A percentile compares a stretch with the other conserved stretches of the same genome.
phyloP scores from a whole-genome alignment of 1,140 invertebrate species.

The Rhynchophorus ferrugineus region DNA sequence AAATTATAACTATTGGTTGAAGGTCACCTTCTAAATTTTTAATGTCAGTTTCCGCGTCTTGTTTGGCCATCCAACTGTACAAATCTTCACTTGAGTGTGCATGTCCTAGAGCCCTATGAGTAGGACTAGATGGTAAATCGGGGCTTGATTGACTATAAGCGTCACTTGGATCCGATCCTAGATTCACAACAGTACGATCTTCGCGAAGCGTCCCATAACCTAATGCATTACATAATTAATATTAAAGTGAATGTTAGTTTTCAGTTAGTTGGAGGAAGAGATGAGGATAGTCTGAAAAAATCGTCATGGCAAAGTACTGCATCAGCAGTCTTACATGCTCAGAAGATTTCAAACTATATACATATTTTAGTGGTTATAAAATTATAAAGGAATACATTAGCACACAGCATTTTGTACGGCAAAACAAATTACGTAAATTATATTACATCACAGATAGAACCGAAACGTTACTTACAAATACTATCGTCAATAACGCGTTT shows the following conservation, averaged over 20 bases:
- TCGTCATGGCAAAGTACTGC: too few species aligned
- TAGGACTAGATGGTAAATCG: conserved; percentile 41
- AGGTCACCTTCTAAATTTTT: conserved; percentile 25
- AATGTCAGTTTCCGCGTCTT: conserved; percentile 50
- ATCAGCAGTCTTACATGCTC: too few species aligned
- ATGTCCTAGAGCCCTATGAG: conserved; percentile 41
- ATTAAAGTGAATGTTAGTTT: too few species aligned
- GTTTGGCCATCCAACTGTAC: conserved; percentile 93
- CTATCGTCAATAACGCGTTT: conserved; percentile 33
- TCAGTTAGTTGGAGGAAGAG: too few species aligned
- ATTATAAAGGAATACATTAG: too few species aligned
- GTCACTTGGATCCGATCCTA: conserved; percentile 55
- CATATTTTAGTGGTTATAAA: too few species aligned
- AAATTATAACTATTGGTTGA: background rate
- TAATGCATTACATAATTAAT: conserved; percentile 36
- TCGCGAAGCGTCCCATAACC: conserved; percentile 69
- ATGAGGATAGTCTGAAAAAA: too few species aligned
- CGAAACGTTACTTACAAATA: conserved; percentile 30
- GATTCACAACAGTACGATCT: conserved; percentile 47
- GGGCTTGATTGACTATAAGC: conserved; percentile 37
- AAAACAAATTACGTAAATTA: too few species aligned
- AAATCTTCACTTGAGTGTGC: conserved; percentile 67
- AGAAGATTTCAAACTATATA: too few species aligned
- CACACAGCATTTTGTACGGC: too few species aligned
- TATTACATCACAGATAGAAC: too few species aligned